These are phyloP conservation scores for Acleris sparsana DNA, from an alignment of 2,888 invertebrate genomes.

Conservation along the genomic window DNA sequence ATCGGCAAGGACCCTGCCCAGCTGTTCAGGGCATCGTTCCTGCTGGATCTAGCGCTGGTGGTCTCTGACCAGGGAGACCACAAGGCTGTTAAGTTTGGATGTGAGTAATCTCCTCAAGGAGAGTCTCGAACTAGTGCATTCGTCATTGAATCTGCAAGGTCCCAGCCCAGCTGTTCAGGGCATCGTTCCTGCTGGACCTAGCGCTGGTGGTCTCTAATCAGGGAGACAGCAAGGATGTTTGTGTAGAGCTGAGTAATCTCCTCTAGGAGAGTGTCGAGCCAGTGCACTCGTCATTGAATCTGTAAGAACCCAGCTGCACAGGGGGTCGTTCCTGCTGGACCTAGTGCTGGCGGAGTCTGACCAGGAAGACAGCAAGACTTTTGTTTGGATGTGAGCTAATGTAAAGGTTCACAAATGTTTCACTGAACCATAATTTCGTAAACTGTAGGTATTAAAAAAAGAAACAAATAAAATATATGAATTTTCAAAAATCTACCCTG, in stretches of 20 bases:
- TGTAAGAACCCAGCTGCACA: constrained; percentile 51
- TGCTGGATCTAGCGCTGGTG: constrained; percentile 64
- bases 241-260: constrained; percentile 60
- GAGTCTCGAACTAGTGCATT: background rate
- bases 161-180: background rate
- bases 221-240: constrained; percentile 65
- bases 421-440: too few relatives aligned
- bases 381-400: constrained; percentile 66
- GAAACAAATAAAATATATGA: too few relatives aligned
- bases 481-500: too few relatives aligned
- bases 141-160: constrained; percentile 50
- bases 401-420: too few relatives aligned
- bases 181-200: constrained; percentile 50
- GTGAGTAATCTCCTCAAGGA: constrained; percentile 50
- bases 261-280: background rate
- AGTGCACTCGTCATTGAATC: background rate
- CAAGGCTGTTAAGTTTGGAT: constrained; percentile 65
- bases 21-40: too few relatives aligned
- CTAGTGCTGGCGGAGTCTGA: constrained; percentile 66
- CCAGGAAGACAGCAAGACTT: constrained; percentile 65
- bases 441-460: too few relatives aligned
- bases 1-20: too few relatives aligned
- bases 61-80: constrained; percentile 68
- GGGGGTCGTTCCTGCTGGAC: constrained; percentile 67
- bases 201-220: constrained; percentile 54